These are phyloP conservation scores for Gallirallus australis DNA, from an alignment of 2,797 vertebrate species.

Conservation along the genomic window DNA sequence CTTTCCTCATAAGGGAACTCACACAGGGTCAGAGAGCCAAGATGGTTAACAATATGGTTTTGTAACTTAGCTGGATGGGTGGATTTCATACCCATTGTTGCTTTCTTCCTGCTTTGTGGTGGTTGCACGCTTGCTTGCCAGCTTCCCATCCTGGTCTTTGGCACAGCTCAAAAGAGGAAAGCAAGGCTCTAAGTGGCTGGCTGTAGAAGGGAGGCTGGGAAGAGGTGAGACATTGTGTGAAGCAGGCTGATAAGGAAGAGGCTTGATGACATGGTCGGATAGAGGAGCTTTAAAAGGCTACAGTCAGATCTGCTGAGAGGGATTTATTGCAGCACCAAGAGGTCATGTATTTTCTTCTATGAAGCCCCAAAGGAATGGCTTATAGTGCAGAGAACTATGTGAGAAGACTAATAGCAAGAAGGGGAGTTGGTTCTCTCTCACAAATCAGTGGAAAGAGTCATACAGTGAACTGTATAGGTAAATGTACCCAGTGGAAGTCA, in stretches of 20 bases:
- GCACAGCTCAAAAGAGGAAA: constrained; percentile 25
- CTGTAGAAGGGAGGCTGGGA: neutral
- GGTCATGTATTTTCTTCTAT: neutral
- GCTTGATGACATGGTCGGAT: neutral
- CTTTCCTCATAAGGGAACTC: neutral
- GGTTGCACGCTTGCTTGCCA: neutral
- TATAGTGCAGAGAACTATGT: neutral
- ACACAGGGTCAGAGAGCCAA: constrained; percentile 34
- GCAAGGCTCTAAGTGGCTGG: neutral
- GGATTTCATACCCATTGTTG: constrained; percentile 60
- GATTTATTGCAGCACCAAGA: constrained; percentile 3
- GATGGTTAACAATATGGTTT: constrained; percentile 56
- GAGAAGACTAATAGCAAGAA: neutral
- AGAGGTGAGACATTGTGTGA: neutral
- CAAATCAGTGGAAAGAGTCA: neutral
- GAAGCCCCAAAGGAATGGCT: neutral
- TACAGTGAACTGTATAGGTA: neutral
- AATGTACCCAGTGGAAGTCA: neutral
- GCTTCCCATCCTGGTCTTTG: constrained; percentile 30
- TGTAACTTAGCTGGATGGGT: constrained; percentile 44
- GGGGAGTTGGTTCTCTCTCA: neutral
- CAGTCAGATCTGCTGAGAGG: neutral
- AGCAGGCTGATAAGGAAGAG: constrained; percentile 35
- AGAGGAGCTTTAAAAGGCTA: neutral
- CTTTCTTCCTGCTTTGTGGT: constrained; percentile 58